Conservation (phyloP, 2,113 vertebrate species). For the Myotis brandtii region DNA sequence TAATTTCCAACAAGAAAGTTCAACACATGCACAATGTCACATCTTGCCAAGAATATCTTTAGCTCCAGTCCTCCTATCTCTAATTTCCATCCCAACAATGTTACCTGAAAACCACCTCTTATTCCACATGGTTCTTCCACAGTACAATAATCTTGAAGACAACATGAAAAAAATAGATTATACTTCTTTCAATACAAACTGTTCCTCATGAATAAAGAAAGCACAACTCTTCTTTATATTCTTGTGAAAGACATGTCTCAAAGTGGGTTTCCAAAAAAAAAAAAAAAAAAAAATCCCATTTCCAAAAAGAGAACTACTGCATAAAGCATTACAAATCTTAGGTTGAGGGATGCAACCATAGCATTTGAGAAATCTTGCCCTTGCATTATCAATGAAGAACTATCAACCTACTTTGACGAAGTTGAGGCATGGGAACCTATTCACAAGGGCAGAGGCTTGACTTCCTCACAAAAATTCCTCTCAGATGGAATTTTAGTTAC, state of each 20-base stretch:
- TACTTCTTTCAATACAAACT: background rate
- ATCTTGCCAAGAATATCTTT: background rate
- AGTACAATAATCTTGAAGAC: background rate
- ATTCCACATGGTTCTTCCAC: background rate
- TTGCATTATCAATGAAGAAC: background rate
- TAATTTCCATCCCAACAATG: background rate
- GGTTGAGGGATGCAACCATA: background rate
- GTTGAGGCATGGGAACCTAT: background rate
- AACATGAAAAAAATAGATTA: background rate
- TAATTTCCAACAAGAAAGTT: background rate
- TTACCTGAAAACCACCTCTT: background rate
- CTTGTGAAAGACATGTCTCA: background rate
- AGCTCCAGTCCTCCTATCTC: background rate
- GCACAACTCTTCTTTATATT: background rate
- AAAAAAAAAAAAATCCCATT: background rate
- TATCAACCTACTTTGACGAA: background rate
- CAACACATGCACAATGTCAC: background rate
- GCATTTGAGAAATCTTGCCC: background rate
- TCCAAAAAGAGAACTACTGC: background rate
- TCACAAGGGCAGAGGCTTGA: background rate
- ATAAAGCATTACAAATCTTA: conserved; percentile 11
- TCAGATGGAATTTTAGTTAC: background rate
- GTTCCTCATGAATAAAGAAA: background rate
- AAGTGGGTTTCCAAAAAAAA: background rate
- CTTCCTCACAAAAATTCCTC: background rate